Percentiles rank a stretch among this genome's conserved stretches.
Conservation (phyloP, 1,140 invertebrate species). For the Leptinotarsa texana region DNA sequence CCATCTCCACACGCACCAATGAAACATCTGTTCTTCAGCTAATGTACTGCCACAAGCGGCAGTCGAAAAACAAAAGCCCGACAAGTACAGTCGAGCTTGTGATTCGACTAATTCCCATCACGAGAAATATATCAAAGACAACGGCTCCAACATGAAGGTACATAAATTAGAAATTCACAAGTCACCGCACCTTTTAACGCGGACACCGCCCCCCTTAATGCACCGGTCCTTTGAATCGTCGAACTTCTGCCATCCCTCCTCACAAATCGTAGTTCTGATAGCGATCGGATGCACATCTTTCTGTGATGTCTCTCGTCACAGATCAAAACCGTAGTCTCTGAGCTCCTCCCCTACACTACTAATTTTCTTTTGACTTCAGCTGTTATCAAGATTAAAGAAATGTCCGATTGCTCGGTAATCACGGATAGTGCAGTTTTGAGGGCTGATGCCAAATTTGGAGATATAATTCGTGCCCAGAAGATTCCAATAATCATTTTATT, state of each 20-base stretch:
- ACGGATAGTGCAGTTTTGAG: not conserved
- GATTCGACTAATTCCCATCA: not conserved
- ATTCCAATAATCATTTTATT: no score
- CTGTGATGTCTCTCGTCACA: not conserved
- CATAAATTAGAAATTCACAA: not conserved
- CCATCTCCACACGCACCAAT: no score
- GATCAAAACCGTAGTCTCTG: not conserved
- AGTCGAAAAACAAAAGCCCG: constrained; percentile 3
- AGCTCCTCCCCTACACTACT: not conserved
- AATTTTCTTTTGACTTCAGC: not conserved
- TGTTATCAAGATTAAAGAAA: constrained; percentile 8
- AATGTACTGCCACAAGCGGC: not conserved
- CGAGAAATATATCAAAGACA: constrained; percentile 6
- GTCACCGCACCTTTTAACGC: constrained; percentile 5
- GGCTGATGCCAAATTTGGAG: not conserved
- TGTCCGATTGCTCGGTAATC: constrained; percentile 2
- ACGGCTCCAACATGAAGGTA: not conserved
- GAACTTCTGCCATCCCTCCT: not conserved
- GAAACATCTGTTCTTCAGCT: not conserved
- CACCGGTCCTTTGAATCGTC: not conserved
- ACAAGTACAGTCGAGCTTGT: not conserved
- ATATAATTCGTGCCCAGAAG: no score
- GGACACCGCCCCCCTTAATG: constrained; percentile 1
- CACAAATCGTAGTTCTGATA: not conserved
- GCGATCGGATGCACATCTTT: not conserved